phyloP scores from a whole-genome alignment of 2,888 invertebrate genomes.

The Drosophila cyrtoloma region DNA sequence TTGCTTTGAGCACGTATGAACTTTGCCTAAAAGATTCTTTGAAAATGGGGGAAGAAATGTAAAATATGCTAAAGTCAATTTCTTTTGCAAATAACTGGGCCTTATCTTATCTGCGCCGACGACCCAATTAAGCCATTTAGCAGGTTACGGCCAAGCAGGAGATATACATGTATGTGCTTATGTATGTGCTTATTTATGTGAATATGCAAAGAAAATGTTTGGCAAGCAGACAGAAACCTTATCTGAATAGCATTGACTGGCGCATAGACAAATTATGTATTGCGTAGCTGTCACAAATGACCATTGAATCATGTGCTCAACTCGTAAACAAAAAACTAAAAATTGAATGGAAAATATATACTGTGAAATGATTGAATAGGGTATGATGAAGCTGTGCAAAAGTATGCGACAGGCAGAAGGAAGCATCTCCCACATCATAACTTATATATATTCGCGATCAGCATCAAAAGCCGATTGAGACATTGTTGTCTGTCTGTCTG shows the following conservation, averaged over 20 bases:
- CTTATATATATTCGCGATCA: neutral
- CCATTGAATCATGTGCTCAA: conserved; percentile 63
- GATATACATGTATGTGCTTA: neutral
- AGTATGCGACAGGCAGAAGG: neutral
- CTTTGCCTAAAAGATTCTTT: conserved; percentile 7
- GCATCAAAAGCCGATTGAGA: too few species aligned
- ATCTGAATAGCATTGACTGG: conserved; percentile 43
- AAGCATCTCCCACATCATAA: neutral
- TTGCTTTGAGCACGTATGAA: conserved; percentile 20
- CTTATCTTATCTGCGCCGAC: conserved; percentile 54
- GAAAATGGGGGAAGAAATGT: neutral
- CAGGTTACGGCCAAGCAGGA: conserved; percentile 1
- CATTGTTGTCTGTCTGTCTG: neutral
- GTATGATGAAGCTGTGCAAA: neutral
- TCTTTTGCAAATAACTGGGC: conserved; percentile 41
- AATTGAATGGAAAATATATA: too few species aligned
- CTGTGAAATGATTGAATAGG: neutral
- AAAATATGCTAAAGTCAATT: conserved; percentile 54
- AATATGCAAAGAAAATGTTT: conserved; percentile 19
- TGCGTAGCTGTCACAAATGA: conserved; percentile 58
- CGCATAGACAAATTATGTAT: conserved; percentile 72
- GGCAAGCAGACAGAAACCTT: conserved; percentile 23
- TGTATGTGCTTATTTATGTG: neutral
- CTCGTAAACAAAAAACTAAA: neutral
- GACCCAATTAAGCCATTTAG: conserved; percentile 56